These are phyloP conservation scores for Epinotia demarniana DNA, from an alignment of 2,888 invertebrate genomes.

Conservation along the genomic window DNA sequence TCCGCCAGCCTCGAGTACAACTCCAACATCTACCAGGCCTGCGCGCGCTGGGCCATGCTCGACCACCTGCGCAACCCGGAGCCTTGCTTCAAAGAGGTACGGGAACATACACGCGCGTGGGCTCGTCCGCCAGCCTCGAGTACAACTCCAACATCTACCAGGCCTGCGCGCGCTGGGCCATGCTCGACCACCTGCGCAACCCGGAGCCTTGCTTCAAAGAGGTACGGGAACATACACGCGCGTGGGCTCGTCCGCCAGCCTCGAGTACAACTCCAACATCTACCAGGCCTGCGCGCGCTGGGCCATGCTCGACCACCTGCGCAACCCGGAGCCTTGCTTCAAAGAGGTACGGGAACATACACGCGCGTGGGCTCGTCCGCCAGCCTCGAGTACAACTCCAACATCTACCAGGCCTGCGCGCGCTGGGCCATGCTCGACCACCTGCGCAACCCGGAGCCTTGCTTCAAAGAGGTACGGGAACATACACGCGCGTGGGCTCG, in stretches of 20 bases:
- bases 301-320: conserved; percentile 98
- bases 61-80: conserved; percentile 96
- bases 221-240: conserved; percentile 86
- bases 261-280: conserved; percentile 98
- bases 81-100: conserved; percentile 95
- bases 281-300: conserved; percentile 97
- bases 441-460: conserved; percentile 94
- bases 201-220: conserved; percentile 97
- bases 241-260: conserved; percentile 94
- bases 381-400: conserved; percentile 97
- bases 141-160: conserved; percentile 98
- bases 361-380: conserved; percentile 95
- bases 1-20: conserved; percentile 97
- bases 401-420: conserved; percentile 97
- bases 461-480: conserved; percentile 91
- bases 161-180: conserved; percentile 97
- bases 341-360: conserved; percentile 86
- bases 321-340: conserved; percentile 95
- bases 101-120: conserved; percentile 87
- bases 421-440: conserved; percentile 99
- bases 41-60: conserved; percentile 98
- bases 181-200: conserved; percentile 96
- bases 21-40: conserved; percentile 97
- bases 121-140: conserved; percentile 95
- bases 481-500: conserved; percentile 91